Conservation (phyloP, 92 coral and sea anemone genomes). For the Plumapathes pennacea region DNA sequence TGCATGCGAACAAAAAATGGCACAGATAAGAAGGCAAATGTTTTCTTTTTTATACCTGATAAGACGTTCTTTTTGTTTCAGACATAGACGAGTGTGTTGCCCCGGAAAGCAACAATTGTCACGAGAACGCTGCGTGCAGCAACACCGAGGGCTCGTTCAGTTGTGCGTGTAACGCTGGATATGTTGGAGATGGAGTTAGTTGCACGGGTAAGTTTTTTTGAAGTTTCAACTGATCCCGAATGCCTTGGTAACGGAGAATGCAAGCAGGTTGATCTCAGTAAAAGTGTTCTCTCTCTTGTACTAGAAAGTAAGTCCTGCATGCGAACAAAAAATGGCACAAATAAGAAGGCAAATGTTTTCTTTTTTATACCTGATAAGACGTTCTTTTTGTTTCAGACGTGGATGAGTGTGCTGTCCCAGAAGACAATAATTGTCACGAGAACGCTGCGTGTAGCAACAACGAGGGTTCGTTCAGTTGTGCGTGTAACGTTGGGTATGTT, state of each 20-base stretch:
- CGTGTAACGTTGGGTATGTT: conserved; percentile 25
- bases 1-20: too few relatives aligned
- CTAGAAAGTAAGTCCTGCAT: too few relatives aligned
- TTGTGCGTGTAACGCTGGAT: conserved; percentile 45
- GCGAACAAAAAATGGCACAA: too few relatives aligned
- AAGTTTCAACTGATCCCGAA: too few relatives aligned
- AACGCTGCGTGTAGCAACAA: conserved; percentile 43
- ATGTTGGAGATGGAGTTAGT: conserved; percentile 28
- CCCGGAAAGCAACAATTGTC: conserved; percentile 4
- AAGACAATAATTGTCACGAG: conserved; percentile 19
- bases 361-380: background rate
- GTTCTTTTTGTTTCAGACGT: conserved; percentile 14
- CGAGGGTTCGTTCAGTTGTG: conserved; percentile 33
- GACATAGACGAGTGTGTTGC: conserved; percentile 39
- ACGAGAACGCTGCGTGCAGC: conserved; percentile 6
- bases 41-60: too few relatives aligned
- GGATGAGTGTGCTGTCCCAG: conserved; percentile 52
- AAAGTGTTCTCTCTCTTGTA: background rate
- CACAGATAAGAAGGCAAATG: too few relatives aligned
- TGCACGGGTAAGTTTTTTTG: conserved; percentile 38
- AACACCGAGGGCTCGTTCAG: conserved; percentile 20
- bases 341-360: background rate
- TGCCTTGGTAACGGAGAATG: background rate
- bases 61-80: background rate
- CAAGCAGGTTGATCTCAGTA: background rate